Percentiles rank a stretch among this genome's conserved stretches.
These are phyloP conservation scores for Entomobrya proxima DNA, from an alignment of 2,888 invertebrate genomes.

Conservation along the genomic window DNA sequence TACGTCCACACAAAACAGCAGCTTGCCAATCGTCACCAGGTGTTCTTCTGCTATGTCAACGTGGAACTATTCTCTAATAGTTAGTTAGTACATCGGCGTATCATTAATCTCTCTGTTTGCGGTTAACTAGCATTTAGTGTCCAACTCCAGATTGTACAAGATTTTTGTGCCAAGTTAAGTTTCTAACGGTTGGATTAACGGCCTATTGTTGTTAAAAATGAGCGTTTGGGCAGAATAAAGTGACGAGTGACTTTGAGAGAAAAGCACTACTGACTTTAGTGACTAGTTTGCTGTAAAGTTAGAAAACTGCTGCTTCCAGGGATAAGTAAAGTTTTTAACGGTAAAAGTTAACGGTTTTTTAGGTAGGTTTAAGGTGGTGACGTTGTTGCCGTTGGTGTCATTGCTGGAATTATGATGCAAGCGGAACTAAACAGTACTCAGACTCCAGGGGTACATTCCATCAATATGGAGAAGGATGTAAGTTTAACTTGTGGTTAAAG, in stretches of 20 bases:
- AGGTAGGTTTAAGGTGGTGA: not conserved
- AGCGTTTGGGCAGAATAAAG: too few species aligned
- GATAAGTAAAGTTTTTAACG: not conserved
- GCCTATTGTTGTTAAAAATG: too few species aligned
- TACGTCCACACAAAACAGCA: too few species aligned
- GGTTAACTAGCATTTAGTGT: not conserved
- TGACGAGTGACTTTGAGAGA: too few species aligned
- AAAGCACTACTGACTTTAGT: too few species aligned
- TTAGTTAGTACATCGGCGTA: not conserved
- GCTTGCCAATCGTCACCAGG: not conserved
- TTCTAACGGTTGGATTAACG: too few species aligned
- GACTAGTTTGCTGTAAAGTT: too few species aligned
- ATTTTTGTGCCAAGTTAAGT: too few species aligned
- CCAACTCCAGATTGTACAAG: not conserved
- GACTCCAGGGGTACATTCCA: conserved; percentile 64
- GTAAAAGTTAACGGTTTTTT: too few species aligned
- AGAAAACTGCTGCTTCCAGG: too few species aligned
- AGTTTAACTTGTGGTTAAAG: conserved; percentile 11
- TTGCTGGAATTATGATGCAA: conserved; percentile 62
- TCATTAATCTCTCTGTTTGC: conserved; percentile 3
- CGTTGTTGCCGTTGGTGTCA: too few species aligned
- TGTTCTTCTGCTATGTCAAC: conserved; percentile 31
- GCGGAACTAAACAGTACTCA: conserved; percentile 46
- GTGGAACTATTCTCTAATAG: not conserved
- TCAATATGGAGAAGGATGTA: conserved; percentile 63